Evolutionary conservation across 2,797 vertebrate genomes (phyloP).

Genomic region (Fratercula arctica): DNA sequence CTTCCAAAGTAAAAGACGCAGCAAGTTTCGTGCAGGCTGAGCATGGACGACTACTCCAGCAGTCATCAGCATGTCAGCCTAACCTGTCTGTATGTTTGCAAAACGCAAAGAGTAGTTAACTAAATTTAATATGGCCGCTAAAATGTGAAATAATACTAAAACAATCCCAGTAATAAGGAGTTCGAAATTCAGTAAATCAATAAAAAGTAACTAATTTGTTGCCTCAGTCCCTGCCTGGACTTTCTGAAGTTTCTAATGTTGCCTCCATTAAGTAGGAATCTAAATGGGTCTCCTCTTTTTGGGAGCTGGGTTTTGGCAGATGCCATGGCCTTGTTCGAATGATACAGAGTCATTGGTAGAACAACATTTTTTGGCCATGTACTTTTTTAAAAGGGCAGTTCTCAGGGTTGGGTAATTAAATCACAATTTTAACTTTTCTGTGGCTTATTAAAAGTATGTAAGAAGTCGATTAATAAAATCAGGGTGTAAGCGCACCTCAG

Average conservation of each 20-base stretch:
- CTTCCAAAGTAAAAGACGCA: neutral
- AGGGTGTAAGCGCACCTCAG: conserved; percentile 44
- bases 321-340: conserved; percentile 61
- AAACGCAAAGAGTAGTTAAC: neutral
- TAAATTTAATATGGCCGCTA: conserved; percentile 36
- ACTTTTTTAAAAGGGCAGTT: conserved; percentile 64
- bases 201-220: conserved; percentile 53
- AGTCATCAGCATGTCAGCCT: neutral
- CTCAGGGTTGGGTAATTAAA: conserved; percentile 65
- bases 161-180: neutral
- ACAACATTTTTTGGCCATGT: conserved; percentile 62
- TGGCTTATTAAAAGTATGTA: conserved; percentile 63
- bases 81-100: neutral
- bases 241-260: conserved; percentile 64
- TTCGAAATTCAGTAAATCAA: conserved; percentile 39
- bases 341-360: conserved; percentile 63
- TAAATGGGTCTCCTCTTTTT: conserved; percentile 57
- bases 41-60: neutral
- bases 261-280: conserved; percentile 32
- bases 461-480: conserved; percentile 64
- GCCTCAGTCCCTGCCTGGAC: conserved; percentile 41
- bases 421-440: conserved; percentile 49
- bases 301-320: conserved; percentile 39
- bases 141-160: conserved; percentile 7
- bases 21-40: neutral